Conservation (phyloP, 2,113 vertebrate genomes). For the Alligator sinensis region DNA sequence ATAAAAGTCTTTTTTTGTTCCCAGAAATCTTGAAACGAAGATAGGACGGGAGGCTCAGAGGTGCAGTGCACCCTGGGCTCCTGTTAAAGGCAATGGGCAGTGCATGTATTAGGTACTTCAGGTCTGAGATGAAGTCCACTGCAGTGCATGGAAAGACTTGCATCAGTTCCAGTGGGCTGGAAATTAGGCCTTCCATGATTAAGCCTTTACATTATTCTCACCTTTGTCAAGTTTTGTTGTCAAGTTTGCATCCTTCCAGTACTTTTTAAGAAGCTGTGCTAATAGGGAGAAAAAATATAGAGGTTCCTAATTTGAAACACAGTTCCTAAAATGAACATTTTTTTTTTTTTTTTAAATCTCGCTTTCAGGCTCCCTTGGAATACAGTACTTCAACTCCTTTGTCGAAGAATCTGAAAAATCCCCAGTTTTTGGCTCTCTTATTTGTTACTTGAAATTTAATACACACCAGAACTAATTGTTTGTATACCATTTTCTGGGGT, state of each 20-base stretch:
- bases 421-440: conserved; percentile 59
- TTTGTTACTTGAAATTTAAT: conserved; percentile 74
- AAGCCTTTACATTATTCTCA: not conserved
- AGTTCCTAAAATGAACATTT: conserved; percentile 55
- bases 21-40: conserved; percentile 62
- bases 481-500: conserved; percentile 80
- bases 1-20: conserved; percentile 65
- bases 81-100: conserved; percentile 3
- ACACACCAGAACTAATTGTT: conserved; percentile 73
- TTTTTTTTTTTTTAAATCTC: not conserved
- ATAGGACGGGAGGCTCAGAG: conserved; percentile 48
- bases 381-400: conserved; percentile 46
- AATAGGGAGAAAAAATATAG: conserved; percentile 55
- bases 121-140: conserved; percentile 6
- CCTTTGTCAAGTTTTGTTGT: not conserved
- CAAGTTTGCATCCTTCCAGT: conserved; percentile 58
- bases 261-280: conserved; percentile 58
- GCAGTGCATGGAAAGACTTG: conserved; percentile 14
- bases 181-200: not conserved
- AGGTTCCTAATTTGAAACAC: conserved; percentile 20
- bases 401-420: conserved; percentile 56
- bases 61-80: conserved; percentile 64
- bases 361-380: conserved; percentile 53
- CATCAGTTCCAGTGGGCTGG: not conserved
- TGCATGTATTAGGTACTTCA: not conserved